Conservation (phyloP, 1,140 invertebrate genomes). For the Rhizoglyphus robini region DNA sequence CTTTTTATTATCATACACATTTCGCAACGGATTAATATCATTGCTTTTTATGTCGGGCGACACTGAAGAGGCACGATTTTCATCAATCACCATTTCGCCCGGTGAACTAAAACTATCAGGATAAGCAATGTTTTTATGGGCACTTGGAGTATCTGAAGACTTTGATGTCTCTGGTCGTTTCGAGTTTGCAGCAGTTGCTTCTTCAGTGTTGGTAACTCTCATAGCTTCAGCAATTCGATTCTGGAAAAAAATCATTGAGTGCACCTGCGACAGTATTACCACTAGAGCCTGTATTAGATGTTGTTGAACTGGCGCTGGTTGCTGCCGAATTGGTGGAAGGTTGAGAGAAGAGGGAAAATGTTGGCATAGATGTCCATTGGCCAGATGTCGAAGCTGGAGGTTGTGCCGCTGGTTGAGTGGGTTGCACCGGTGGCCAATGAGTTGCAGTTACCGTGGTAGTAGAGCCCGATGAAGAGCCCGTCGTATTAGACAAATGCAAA, state of each 20-base stretch:
- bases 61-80: constrained; percentile 1
- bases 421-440: constrained; percentile 4
- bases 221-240: constrained; percentile 80
- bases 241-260: constrained; percentile 55
- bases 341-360: neutral
- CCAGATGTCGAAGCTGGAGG: neutral
- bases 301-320: neutral
- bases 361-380: constrained; percentile 1
- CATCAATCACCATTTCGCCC: constrained; percentile 21
- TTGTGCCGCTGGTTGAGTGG: neutral
- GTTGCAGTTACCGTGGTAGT: neutral
- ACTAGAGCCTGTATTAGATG: too few species aligned
- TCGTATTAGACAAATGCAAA: neutral
- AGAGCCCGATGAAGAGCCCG: neutral
- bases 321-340: neutral
- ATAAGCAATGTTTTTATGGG: neutral
- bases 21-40: neutral
- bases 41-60: neutral
- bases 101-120: constrained; percentile 20
- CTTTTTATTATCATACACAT: too few species aligned
- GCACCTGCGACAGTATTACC: too few species aligned
- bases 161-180: neutral
- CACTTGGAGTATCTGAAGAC: neutral
- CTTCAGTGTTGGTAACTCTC: constrained; percentile 38
- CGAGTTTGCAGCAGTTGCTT: neutral